Evolutionary conservation across 1,140 invertebrate species (phyloP).

Genomic region (Wasmannia auropunctata): DNA sequence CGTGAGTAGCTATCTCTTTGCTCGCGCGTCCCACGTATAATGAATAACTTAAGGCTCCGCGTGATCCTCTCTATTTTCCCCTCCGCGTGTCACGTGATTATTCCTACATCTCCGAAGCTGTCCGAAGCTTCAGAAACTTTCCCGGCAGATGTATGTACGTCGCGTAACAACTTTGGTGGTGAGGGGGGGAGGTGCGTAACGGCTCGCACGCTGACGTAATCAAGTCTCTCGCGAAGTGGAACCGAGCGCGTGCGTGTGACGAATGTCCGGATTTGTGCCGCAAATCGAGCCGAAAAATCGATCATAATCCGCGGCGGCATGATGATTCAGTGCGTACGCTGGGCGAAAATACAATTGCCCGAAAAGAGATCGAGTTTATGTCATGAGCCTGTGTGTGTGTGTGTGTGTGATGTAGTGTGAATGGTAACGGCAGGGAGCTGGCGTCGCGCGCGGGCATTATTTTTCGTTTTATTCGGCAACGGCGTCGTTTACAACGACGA

Average conservation of each 20-base stretch:
- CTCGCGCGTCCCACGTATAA: constrained; percentile 30
- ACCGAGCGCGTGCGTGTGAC: not conserved
- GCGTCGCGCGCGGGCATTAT: constrained; percentile 51
- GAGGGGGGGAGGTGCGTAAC: too few species aligned
- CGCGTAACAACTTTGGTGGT: not conserved
- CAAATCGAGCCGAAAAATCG: constrained; percentile 64
- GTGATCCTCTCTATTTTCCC: constrained; percentile 37
- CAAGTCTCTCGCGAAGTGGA: constrained; percentile 28
- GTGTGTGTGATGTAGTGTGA: too few species aligned
- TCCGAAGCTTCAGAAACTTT: constrained; percentile 15
- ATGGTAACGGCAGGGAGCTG: not conserved
- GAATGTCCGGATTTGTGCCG: constrained; percentile 22
- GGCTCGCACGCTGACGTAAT: constrained; percentile 26
- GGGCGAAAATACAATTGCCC: not conserved
- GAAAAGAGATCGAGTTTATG: not conserved
- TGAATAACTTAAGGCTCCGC: constrained; percentile 45
- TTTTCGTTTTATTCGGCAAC: constrained; percentile 62
- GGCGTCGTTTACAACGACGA: constrained; percentile 56
- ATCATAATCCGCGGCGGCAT: constrained; percentile 57
- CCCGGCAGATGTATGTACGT: not conserved
- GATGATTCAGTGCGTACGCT: constrained; percentile 60
- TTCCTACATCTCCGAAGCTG: constrained; percentile 31
- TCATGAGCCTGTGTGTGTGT: not conserved
- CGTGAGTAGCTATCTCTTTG: constrained; percentile 45
- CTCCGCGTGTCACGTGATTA: constrained; percentile 1